phyloP scores from a whole-genome alignment of 2,113 vertebrate species.

The Pseudorasbora parva region DNA sequence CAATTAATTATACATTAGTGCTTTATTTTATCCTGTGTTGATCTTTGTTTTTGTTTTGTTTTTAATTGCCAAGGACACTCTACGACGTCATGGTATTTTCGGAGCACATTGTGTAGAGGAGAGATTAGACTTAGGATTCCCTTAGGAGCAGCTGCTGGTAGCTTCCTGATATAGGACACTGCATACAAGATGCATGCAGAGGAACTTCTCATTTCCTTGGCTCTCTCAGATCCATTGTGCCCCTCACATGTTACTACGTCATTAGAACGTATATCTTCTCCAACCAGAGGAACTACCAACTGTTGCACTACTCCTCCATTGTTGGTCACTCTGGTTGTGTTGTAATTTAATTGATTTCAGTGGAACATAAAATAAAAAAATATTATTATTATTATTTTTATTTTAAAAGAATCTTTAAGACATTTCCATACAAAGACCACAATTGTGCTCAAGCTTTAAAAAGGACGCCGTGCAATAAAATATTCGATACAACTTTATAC shows the following conservation, averaged over 20 bases:
- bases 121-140: background rate
- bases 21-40: background rate
- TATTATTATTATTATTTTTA: too few relatives aligned
- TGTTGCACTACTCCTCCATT: background rate
- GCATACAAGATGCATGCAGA: slow-evolving; percentile 2
- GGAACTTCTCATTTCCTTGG: slow-evolving; percentile 28
- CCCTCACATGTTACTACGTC: slow-evolving; percentile 18
- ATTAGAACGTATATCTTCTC: background rate
- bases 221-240: slow-evolving; percentile 17
- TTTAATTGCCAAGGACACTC: slow-evolving; percentile 4
- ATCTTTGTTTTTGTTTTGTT: background rate
- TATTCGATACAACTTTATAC: background rate
- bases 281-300: background rate
- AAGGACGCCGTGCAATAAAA: background rate
- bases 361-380: background rate
- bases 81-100: slow-evolving; percentile 7
- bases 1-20: background rate
- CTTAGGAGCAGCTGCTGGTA: slow-evolving; percentile 5
- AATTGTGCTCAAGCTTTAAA: background rate
- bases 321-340: background rate
- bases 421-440: background rate
- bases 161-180: slow-evolving; percentile 29
- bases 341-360: background rate
- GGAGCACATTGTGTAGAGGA: background rate
- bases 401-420: background rate